Evolutionary conservation across 2,888 invertebrate species (phyloP).

Genomic region (Catonia carolina): DNA sequence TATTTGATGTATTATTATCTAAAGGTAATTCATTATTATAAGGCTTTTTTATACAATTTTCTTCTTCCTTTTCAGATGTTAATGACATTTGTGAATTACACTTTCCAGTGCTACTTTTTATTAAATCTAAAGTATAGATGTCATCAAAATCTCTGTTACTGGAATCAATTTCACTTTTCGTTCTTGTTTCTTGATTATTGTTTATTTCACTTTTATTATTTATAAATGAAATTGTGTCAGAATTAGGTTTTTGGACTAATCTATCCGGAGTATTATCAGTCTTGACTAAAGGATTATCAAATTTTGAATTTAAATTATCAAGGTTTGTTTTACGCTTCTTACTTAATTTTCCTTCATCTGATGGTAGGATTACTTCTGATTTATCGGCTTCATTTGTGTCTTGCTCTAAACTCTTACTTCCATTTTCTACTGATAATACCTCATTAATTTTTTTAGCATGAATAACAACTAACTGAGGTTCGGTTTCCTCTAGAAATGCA

Average conservation of each 20-base stretch:
- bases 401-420: background rate
- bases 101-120: no score
- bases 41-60: no score
- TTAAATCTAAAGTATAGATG: no score
- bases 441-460: background rate
- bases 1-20: no score
- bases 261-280: background rate
- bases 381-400: background rate
- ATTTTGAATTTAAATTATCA: background rate
- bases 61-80: no score
- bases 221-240: background rate
- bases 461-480: conserved; percentile 20
- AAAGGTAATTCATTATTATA: no score
- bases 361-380: no score
- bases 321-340: no score
- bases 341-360: no score
- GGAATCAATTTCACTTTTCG: background rate
- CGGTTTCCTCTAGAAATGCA: conserved; percentile 5
- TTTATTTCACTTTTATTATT: background rate
- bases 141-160: no score
- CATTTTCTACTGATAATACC: conserved; percentile 12
- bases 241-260: background rate
- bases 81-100: no score
- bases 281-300: background rate
- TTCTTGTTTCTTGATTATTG: background rate